These are phyloP conservation scores for Epicampocera succincta DNA, from an alignment of 2,888 invertebrate species.

Conservation along the genomic window DNA sequence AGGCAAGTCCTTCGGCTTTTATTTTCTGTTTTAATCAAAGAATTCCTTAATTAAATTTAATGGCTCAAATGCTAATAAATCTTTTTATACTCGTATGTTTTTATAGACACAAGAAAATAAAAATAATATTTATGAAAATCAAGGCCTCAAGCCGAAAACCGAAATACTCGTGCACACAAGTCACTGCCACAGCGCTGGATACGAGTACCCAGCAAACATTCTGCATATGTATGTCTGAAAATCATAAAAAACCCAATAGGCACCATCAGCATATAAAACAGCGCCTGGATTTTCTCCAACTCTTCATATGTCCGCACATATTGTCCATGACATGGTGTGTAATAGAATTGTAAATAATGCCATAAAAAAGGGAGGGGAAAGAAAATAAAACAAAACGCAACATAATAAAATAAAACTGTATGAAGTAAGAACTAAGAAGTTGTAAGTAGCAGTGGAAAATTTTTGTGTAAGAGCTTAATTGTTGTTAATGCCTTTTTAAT, in stretches of 20 bases:
- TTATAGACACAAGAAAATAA: not conserved
- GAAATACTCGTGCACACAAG: not conserved
- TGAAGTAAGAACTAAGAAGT: not conserved
- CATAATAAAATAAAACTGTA: constrained; percentile 16
- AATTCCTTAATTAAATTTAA: constrained; percentile 52
- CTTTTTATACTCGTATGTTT: constrained; percentile 16
- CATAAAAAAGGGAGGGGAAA: not conserved
- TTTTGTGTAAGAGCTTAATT: constrained; percentile 72
- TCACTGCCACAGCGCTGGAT: not conserved
- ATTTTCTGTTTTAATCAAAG: not conserved
- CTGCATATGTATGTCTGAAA: not conserved
- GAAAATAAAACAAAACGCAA: constrained; percentile 29
- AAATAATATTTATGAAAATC: constrained; percentile 18
- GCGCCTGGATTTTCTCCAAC: constrained; percentile 1
- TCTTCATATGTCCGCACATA: too few species aligned
- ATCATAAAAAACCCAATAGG: constrained; percentile 3
- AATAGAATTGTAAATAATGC: constrained; percentile 34
- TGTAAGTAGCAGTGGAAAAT: constrained; percentile 32
- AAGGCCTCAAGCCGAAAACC: not conserved
- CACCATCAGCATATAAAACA: constrained; percentile 2
- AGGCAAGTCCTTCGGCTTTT: not conserved
- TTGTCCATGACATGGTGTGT: constrained; percentile 18
- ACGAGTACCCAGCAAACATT: not conserved
- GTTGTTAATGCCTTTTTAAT: constrained; percentile 80
- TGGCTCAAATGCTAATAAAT: constrained; percentile 44